Percentiles rank a stretch among this genome's conserved stretches.
These are phyloP conservation scores for Chaetops frenatus DNA, from an alignment of 2,113 vertebrate genomes.

Conservation along the genomic window DNA sequence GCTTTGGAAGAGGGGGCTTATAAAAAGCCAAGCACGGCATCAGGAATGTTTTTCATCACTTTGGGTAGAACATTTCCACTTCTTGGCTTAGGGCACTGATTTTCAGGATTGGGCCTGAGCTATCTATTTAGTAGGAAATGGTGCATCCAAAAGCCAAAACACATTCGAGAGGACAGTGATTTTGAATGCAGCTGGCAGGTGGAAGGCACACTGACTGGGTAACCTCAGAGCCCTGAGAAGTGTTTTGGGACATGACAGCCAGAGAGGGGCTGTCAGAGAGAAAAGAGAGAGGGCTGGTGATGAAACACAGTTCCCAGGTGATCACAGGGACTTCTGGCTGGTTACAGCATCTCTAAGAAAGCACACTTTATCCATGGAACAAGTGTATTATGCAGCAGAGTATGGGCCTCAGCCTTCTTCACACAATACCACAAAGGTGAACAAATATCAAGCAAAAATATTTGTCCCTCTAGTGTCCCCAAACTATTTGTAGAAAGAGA, in stretches of 20 bases:
- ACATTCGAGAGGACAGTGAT: rapidly evolving
- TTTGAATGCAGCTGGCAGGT: not conserved
- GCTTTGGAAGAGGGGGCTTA: not conserved
- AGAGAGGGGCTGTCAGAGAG: not conserved
- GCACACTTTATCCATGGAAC: not conserved
- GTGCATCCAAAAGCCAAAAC: not conserved
- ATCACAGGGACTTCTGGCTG: not conserved
- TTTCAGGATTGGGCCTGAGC: not conserved
- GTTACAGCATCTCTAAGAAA: not conserved
- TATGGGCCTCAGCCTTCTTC: not conserved
- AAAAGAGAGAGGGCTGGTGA: not conserved
- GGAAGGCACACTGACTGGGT: not conserved
- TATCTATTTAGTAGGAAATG: not conserved
- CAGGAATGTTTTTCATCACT: rapidly evolving
- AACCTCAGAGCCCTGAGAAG: rapidly evolving
- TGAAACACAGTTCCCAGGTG: not conserved
- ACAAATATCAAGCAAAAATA: not conserved
- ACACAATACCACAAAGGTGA: not conserved
- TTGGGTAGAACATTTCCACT: rapidly evolving
- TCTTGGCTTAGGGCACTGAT: not conserved
- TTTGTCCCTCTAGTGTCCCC: not conserved
- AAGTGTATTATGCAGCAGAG: not conserved
- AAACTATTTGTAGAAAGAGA: not conserved
- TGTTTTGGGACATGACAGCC: not conserved
- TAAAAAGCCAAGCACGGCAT: rapidly evolving